Base-by-base conservation (phyloP, 2,113 vertebrate species). In the Sturnira hondurensis region DNA sequence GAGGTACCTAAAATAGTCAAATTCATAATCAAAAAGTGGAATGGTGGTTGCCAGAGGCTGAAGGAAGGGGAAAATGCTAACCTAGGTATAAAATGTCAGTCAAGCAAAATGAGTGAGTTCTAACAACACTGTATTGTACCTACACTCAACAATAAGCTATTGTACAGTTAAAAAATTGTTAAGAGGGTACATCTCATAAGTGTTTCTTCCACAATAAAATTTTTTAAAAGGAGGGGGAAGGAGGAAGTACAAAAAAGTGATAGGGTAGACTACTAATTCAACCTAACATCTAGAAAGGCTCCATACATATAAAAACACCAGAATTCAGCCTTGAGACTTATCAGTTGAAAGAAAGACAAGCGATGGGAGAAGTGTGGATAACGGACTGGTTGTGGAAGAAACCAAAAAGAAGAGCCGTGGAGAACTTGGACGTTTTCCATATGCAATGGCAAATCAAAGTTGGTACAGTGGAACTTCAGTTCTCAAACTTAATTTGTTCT, bases 371-470 rank as follows among this genome's bases (percentile, higher is more conserved):
- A 63, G 33, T 28, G 31, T 16, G 20, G 26, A 45, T 54, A 15
- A 50, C 26, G 54, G 1, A 9, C 8, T 52, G 22, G 24, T 31
- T 96, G 43, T 73, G 38, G 56, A 89, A 67, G 90, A 91, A 86
- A 74, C 36, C 43, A 45, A 12, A 92, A 70, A 58, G 16, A 13
- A n/a, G 20, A 17, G 56, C 41, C 74, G 22, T 45, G 38, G 76
- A 86, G 45, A 92, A 73, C 89, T 17, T 94, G 80, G 28, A 81
- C 82, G 78, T 80, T 92, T 73, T 78, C 50, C 74, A 82, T 28
- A 87, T 71, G 36, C 24, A 61, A 82, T 33, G 47, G 33, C 24
- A 54, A 94, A 93, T 20, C 65, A 90, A 96, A 95, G 47, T 3
- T 84, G 33, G 24, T 54, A 31, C 28, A 63, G 28, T 63, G 28